phyloP scores from a whole-genome alignment of 2,888 invertebrate genomes.

The Resseliella maxima region DNA sequence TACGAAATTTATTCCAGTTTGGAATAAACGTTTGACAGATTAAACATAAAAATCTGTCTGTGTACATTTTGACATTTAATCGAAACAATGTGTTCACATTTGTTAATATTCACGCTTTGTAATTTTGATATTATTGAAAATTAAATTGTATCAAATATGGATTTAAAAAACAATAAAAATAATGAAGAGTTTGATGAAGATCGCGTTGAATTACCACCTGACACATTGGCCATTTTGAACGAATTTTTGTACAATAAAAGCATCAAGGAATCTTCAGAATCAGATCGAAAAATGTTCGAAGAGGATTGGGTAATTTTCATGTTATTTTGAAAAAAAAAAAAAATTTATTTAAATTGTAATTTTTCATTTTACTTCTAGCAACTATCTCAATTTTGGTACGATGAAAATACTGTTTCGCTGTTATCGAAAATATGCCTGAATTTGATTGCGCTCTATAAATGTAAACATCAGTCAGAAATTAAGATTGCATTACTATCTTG shows the following conservation, averaged over 20 bases:
- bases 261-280: slow-evolving; percentile 71
- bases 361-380: slow-evolving; percentile 71
- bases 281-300: slow-evolving; percentile 72
- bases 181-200: neutral
- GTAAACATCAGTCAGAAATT: slow-evolving; percentile 65
- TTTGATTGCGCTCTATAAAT: slow-evolving; percentile 64
- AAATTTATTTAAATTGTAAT: neutral
- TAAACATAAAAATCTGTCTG: too few relatives aligned
- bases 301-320: slow-evolving; percentile 80
- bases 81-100: too few relatives aligned
- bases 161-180: neutral
- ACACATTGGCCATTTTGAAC: slow-evolving; percentile 79
- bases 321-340: neutral
- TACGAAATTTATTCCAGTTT: too few relatives aligned
- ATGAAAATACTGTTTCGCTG: slow-evolving; percentile 78
- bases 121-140: too few relatives aligned
- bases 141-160: too few relatives aligned
- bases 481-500: slow-evolving; percentile 87
- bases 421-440: slow-evolving; percentile 77
- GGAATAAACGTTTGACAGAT: too few relatives aligned
- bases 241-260: slow-evolving; percentile 82
- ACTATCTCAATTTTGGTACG: slow-evolving; percentile 98
- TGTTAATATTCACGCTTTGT: too few relatives aligned
- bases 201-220: slow-evolving; percentile 68
- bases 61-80: too few relatives aligned